Percentiles rank a stretch among this genome's conserved stretches.
These are phyloP conservation scores for Auanema sp. DNA, from an alignment of 2,888 invertebrate species.

Conservation along the genomic window DNA sequence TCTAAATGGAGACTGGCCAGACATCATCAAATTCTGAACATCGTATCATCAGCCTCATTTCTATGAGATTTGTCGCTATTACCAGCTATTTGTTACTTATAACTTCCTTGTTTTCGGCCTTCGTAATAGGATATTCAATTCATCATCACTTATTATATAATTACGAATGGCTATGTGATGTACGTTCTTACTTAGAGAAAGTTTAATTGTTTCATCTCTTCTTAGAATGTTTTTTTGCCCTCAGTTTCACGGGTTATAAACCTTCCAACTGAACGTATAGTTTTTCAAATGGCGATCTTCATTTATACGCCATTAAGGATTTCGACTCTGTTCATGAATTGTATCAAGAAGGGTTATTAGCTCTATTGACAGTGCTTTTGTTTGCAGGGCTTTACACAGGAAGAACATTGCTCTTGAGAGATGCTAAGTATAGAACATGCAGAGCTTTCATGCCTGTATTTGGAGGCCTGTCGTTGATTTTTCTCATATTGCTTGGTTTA, in stretches of 20 bases:
- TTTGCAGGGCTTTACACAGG: too few species aligned
- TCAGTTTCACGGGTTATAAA: conserved; percentile 17
- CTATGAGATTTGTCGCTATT: conserved; percentile 7
- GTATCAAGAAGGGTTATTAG: neutral
- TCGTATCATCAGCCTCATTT: neutral
- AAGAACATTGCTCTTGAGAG: too few species aligned
- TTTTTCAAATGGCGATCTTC: conserved; percentile 13
- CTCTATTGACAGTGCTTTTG: too few species aligned
- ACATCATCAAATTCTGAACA: too few species aligned
- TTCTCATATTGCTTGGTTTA: conserved; percentile 23
- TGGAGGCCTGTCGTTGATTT: neutral
- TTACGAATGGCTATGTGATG: conserved; percentile 15
- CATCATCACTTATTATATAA: conserved; percentile 9
- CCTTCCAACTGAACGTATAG: conserved; percentile 12
- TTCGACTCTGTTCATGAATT: conserved; percentile 1
- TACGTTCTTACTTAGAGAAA: neutral
- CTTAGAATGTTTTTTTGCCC: conserved; percentile 11
- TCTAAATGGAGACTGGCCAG: too few species aligned
- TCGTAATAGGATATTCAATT: conserved; percentile 8
- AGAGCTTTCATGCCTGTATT: conserved; percentile 10
- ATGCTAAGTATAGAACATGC: neutral
- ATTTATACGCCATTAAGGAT: conserved; percentile 10
- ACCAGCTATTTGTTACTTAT: conserved; percentile 5
- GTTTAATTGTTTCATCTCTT: neutral
- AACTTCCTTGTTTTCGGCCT: conserved; percentile 9